phyloP scores from a whole-genome alignment of 2,888 invertebrate genomes.

The Pollenia labialis region DNA sequence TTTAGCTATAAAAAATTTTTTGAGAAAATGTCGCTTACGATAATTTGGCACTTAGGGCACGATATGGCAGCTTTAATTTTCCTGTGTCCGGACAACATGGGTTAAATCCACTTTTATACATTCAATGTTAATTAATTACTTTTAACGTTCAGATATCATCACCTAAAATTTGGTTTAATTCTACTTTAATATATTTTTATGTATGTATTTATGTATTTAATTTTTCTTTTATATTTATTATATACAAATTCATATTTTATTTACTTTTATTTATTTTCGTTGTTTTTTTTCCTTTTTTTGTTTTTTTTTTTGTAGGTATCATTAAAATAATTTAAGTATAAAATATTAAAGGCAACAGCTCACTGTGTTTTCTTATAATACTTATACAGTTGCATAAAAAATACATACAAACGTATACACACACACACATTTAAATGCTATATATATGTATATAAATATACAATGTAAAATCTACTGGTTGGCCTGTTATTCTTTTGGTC shows the following conservation, averaged over 20 bases:
- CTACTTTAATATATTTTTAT: constrained; percentile 23
- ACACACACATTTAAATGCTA: not conserved
- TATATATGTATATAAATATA: not conserved
- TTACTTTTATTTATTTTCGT: constrained; percentile 23
- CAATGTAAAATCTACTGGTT: constrained; percentile 30
- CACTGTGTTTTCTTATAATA: constrained; percentile 36
- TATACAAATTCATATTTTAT: not conserved
- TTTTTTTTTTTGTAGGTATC: constrained; percentile 36
- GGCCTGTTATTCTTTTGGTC: constrained; percentile 37
- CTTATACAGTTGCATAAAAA: constrained; percentile 10
- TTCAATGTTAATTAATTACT: too few species aligned
- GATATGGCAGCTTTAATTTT: too few species aligned
- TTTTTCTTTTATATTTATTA: constrained; percentile 18
- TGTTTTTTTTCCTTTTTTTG: not conserved
- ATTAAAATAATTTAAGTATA: constrained; percentile 69
- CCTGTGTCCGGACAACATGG: too few species aligned
- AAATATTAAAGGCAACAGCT: constrained; percentile 65
- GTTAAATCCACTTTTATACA: too few species aligned
- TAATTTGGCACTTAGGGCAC: too few species aligned
- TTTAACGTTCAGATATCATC: too few species aligned
- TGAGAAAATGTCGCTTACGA: too few species aligned
- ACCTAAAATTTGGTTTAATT: not conserved
- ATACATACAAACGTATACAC: not conserved
- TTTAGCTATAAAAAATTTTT: too few species aligned
- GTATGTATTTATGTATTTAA: constrained; percentile 5